Evolutionary conservation across 2,113 vertebrate species (phyloP).

Genomic region (Beaufortia kweichowensis): DNA sequence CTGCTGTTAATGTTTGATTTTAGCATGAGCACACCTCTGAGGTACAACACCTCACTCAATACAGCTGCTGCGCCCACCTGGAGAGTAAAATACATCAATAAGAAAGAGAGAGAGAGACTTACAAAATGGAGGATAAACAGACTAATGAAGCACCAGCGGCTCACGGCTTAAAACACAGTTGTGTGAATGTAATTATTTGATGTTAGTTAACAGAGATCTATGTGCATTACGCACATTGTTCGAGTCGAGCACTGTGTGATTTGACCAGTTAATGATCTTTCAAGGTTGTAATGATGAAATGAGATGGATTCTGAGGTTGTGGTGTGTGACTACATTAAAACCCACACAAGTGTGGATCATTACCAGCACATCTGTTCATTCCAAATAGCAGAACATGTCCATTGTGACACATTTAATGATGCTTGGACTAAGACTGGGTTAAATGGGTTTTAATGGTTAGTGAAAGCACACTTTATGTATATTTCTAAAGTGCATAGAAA

Average conservation of each 20-base stretch:
- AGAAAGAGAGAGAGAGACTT: background rate
- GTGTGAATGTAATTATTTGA: background rate
- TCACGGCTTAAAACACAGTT: constrained; percentile 15
- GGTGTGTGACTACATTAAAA: background rate
- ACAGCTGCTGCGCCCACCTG: background rate
- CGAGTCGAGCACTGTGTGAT: constrained; percentile 1
- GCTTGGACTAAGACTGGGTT: background rate
- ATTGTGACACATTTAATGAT: background rate
- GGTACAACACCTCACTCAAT: background rate
- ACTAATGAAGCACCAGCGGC: background rate
- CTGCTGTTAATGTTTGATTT: background rate
- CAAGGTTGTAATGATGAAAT: background rate
- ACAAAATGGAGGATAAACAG: background rate
- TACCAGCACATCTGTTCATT: background rate
- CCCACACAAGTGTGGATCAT: background rate
- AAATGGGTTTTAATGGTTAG: constrained; percentile 9
- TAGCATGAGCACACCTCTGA: background rate
- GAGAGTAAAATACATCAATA: background rate
- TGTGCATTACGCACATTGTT: constrained; percentile 21
- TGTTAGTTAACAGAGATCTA: background rate
- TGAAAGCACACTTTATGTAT: background rate
- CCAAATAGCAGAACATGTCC: too few relatives aligned
- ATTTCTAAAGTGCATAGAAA: background rate
- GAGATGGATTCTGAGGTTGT: background rate
- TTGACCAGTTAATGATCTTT: constrained; percentile 20